A percentile compares a stretch with the other conserved stretches of the same genome.
Conservation (phyloP, 2,797 vertebrate species). For the Rhincodon typus region DNA sequence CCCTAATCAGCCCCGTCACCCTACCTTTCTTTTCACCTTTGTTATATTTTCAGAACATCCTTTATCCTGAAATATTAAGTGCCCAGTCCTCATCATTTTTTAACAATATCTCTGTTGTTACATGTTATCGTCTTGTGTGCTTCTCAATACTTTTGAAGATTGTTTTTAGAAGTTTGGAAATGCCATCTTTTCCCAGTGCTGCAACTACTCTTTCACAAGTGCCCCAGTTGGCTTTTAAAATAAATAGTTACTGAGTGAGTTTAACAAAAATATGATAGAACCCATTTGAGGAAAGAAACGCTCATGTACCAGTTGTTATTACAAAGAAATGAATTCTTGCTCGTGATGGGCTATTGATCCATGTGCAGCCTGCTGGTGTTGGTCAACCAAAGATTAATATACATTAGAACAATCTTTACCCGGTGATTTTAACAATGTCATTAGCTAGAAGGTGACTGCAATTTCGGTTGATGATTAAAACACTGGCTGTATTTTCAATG, state of each 20-base stretch:
- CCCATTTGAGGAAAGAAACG: too few relatives aligned
- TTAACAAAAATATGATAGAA: background rate
- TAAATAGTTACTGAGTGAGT: background rate
- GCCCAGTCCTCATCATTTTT: background rate
- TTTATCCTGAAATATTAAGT: background rate
- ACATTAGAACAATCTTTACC: background rate
- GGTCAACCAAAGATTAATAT: background rate
- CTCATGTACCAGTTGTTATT: background rate
- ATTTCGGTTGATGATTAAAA: slow-evolving; percentile 52
- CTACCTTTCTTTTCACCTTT: background rate
- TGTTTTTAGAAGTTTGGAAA: background rate
- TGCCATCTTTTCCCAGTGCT: background rate
- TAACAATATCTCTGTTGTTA: background rate
- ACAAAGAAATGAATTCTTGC: background rate
- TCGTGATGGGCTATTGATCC: background rate
- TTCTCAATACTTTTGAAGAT: background rate
- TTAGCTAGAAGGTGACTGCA: slow-evolving; percentile 15
- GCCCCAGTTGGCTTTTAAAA: background rate
- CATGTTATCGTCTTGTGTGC: background rate
- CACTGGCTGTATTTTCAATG: slow-evolving; percentile 44
- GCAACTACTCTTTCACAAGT: background rate
- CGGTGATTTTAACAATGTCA: background rate
- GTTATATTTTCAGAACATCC: background rate
- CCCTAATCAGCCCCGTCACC: too few relatives aligned
- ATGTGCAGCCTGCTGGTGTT: background rate